Evolutionary conservation across 2,888 invertebrate genomes (phyloP).

Genomic region (Reticulitermes lucifugus): DNA sequence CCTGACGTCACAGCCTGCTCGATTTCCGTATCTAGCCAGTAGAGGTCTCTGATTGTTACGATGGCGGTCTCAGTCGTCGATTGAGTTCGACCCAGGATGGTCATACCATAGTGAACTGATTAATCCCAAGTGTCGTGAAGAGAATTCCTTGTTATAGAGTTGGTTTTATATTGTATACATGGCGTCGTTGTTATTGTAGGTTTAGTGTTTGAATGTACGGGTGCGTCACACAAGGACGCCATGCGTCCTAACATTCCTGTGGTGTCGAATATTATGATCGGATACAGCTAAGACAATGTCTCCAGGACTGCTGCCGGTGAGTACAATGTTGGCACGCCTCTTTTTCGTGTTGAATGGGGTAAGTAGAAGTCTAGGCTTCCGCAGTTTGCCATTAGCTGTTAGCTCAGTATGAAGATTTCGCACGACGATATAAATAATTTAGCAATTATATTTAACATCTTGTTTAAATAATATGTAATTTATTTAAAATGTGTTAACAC

Average conservation of each 20-base stretch:
- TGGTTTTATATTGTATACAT: background rate
- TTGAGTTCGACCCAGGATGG: conserved; percentile 28
- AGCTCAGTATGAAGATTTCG: too few species aligned
- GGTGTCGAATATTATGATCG: background rate
- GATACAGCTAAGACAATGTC: conserved; percentile 37
- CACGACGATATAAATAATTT: too few species aligned
- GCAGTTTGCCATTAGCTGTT: too few species aligned
- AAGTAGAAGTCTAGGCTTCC: too few species aligned
- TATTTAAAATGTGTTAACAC: too few species aligned
- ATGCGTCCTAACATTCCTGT: conserved; percentile 2
- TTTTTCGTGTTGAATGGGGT: background rate
- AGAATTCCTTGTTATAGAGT: conserved; percentile 9
- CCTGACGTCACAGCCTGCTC: conserved; percentile 22
- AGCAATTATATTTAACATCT: too few species aligned
- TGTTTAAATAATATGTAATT: too few species aligned
- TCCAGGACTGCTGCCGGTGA: conserved; percentile 16
- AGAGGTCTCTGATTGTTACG: conserved; percentile 6
- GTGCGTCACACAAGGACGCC: background rate
- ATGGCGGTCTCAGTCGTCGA: conserved; percentile 30
- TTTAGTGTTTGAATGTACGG: background rate
- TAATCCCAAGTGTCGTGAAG: background rate
- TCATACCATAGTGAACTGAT: background rate
- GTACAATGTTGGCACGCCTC: background rate
- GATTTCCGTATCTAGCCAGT: background rate
- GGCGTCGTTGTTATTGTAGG: background rate